phyloP scores from a whole-genome alignment of 2,888 invertebrate genomes.

The Adela reaumurella region DNA sequence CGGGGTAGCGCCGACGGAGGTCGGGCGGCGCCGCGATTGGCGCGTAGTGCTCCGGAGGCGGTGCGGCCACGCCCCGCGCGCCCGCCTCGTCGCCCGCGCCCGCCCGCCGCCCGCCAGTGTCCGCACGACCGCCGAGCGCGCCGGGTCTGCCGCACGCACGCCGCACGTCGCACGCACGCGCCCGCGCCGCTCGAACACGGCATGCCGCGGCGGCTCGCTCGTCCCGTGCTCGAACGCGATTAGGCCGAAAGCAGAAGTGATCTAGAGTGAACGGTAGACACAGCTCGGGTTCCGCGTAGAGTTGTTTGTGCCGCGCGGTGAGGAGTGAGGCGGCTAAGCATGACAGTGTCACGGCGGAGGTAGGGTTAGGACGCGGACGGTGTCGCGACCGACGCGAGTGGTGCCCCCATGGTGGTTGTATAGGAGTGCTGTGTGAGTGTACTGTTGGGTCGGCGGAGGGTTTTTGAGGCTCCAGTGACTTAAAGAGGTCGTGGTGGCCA shows the following conservation, averaged over 20 bases:
- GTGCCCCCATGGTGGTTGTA: constrained; percentile 34
- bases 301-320: too few species aligned
- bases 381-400: constrained; percentile 49
- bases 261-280: background rate
- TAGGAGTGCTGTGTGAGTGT: constrained; percentile 44
- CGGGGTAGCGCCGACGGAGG: constrained; percentile 14
- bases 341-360: constrained; percentile 47
- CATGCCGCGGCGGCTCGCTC: background rate
- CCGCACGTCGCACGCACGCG: constrained; percentile 45
- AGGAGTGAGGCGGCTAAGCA: too few species aligned
- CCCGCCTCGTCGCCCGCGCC: constrained; percentile 23
- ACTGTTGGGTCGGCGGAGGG: constrained; percentile 51
- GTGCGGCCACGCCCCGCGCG: constrained; percentile 16
- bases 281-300: background rate
- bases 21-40: constrained; percentile 22
- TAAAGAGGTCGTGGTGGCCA: constrained; percentile 55
- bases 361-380: constrained; percentile 26
- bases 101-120: constrained; percentile 43
- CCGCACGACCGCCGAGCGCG: constrained; percentile 55
- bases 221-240: constrained; percentile 33
- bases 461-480: constrained; percentile 38
- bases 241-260: background rate
- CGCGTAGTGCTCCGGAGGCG: constrained; percentile 12
- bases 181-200: constrained; percentile 22
- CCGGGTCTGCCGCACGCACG: constrained; percentile 56